These are phyloP conservation scores for Pantherophis alleghaniensis DNA, from an alignment of 2,797 vertebrate genomes.

Conservation along the genomic window DNA sequence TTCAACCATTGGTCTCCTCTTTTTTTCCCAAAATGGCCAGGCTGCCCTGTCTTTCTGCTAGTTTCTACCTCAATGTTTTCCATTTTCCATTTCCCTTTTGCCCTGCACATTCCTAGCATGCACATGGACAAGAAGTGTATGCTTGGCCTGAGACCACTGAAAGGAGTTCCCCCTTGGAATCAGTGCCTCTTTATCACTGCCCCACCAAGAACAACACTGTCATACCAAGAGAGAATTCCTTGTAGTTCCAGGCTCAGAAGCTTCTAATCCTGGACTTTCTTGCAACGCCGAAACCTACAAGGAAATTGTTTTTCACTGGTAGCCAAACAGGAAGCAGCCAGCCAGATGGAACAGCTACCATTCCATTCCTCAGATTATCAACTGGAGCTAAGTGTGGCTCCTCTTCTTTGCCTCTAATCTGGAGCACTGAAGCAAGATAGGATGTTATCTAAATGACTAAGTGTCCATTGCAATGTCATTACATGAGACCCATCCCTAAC, in stretches of 20 bases:
- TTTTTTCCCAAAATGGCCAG: background rate
- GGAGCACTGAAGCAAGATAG: background rate
- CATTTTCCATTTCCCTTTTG: background rate
- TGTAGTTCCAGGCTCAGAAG: background rate
- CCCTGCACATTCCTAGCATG: background rate
- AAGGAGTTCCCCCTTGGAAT: background rate
- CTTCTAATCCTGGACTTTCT: background rate
- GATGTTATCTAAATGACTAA: background rate
- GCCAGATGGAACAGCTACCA: background rate
- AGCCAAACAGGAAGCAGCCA: background rate
- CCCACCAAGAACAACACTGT: background rate
- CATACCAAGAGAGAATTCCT: background rate
- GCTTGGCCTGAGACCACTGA: background rate
- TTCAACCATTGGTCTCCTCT: background rate
- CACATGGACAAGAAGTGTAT: background rate
- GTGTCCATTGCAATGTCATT: background rate
- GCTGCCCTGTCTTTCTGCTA: background rate
- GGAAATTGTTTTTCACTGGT: background rate
- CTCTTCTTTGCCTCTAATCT: background rate
- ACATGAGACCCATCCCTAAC: background rate
- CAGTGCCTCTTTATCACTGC: background rate
- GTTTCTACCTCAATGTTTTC: background rate
- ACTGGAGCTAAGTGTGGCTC: background rate
- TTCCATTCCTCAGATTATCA: background rate
- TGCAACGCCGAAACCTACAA: background rate